Evolutionary conservation across 2,888 invertebrate genomes (phyloP).

Genomic region (Slavum lentiscoides): DNA sequence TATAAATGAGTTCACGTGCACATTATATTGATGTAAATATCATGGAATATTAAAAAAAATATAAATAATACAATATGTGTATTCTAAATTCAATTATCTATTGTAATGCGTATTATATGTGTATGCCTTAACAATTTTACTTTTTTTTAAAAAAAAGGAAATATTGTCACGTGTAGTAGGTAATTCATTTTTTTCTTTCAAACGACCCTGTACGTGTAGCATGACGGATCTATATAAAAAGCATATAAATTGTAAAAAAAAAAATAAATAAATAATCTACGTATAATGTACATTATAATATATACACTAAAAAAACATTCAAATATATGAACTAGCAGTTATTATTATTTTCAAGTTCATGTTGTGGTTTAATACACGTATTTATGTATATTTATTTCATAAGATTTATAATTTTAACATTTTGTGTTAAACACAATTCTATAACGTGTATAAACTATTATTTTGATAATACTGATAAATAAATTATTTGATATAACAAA

Average conservation of each 20-base stretch:
- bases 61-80: background rate
- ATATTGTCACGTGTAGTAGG: background rate
- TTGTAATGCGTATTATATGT: background rate
- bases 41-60: background rate
- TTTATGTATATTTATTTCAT: background rate
- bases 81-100: slow-evolving; percentile 1
- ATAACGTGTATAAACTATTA: background rate
- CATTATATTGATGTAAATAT: background rate
- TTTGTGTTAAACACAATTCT: background rate
- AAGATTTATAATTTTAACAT: background rate
- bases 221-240: slow-evolving; percentile 32
- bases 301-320: background rate
- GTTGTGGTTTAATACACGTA: background rate
- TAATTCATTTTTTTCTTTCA: slow-evolving; percentile 7
- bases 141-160: slow-evolving; percentile 1
- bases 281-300: background rate
- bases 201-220: slow-evolving; percentile 26
- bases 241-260: slow-evolving; percentile 18
- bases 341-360: slow-evolving; percentile 17
- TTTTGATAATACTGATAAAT: background rate
- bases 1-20: too few species aligned
- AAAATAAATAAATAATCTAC: background rate
- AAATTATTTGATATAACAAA: background rate
- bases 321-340: background rate
- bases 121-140: background rate